phyloP scores from a whole-genome alignment of 2,113 vertebrate species.

The Silurus meridionalis region DNA sequence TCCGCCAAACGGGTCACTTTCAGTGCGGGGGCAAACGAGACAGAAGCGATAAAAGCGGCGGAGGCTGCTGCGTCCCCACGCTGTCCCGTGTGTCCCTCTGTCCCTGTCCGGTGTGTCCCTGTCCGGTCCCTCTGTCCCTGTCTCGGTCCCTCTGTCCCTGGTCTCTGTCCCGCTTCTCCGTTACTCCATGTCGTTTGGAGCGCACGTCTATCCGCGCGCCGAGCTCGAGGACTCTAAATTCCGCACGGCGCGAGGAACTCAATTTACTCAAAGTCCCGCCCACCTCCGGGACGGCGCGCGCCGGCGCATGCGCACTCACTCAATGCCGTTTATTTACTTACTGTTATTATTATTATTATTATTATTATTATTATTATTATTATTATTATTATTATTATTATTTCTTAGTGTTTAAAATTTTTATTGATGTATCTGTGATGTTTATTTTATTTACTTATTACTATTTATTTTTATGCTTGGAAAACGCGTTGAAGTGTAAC shows the following conservation, averaged over 20 bases:
- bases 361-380: constrained; percentile 1
- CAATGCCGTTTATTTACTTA: not conserved
- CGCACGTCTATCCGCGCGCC: not conserved
- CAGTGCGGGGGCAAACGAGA: not conserved
- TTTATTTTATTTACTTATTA: no score
- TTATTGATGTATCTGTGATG: no score
- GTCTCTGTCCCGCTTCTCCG: not conserved
- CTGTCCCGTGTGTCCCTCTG: not conserved
- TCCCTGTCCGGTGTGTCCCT: not conserved
- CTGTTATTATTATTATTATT: not conserved
- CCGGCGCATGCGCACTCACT: constrained; percentile 9
- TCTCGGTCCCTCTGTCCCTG: not conserved
- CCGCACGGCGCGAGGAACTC: constrained; percentile 1
- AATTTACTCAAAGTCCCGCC: not conserved
- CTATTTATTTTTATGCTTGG: no score
- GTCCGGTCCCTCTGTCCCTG: not conserved
- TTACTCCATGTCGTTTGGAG: constrained; percentile 1
- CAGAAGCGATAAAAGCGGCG: not conserved
- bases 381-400: not conserved
- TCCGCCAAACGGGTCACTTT: not conserved
- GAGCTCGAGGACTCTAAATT: not conserved
- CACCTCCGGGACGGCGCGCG: not conserved
- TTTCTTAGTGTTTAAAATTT: no score
- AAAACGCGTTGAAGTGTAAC: no score
- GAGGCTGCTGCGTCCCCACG: not conserved